Base-by-base conservation (phyloP, 2,888 invertebrate genomes). In the Apocheima hispidaria region DNA sequence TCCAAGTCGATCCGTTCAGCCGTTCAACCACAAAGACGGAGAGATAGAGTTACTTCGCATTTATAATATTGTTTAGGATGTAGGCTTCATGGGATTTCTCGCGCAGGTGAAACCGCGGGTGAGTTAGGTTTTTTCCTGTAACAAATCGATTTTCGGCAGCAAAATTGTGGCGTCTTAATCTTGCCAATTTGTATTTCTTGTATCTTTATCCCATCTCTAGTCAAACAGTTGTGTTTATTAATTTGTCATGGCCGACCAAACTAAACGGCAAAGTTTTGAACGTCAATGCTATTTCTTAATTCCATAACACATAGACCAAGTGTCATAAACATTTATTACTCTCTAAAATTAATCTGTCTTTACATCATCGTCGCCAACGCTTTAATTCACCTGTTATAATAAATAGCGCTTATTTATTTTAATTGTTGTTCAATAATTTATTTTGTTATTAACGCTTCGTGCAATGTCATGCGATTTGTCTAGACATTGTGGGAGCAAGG, bases 281-380 rank as follows among this genome's bases (percentile, higher is more conserved):
- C 71, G 66, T 68, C 75, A 74, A 73, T 71, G 72, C 65, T 72
- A 66, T 78, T 80, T 75, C 79, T 75, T 72, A 77, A 77, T 75
- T 75, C 72, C 73, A 71, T 74, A 75, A 75, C 74, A 71, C 74
- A 69, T 63, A 62, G 67, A 36, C 60, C 10, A 35, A 58, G 54
- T 52, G 70, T 67, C 64, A 73, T 83, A 78, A 82, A 82, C 72
- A 72, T 83, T 86, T 83, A 86, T 81, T 77, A 78, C 65, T 65
- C 76, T 73, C 71, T 83, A 82, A 86, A 83, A 79, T 82, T 81
- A 82, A 82, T 75, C 66, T 71, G 66, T 69, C 77, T 79, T 81
- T 75, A 75, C 77, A 74, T 79, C 78, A 77, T 60, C 69, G 44
- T 66, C 75, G 71, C 78, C 78, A 72, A 81, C 78, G 74, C 71